These are phyloP conservation scores for Megamerina dolium DNA, from an alignment of 2,888 invertebrate species.

Conservation along the genomic window DNA sequence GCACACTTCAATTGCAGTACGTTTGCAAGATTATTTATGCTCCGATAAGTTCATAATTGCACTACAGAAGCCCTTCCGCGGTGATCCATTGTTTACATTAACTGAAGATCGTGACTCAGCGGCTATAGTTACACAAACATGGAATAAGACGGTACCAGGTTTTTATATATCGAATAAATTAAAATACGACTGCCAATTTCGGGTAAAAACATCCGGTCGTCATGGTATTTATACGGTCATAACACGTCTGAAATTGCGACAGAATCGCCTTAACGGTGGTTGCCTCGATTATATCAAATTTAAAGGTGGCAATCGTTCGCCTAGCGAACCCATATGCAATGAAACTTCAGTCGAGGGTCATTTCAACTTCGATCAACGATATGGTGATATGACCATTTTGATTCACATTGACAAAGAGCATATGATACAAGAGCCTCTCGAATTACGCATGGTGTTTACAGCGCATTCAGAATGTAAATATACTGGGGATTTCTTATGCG, in stretches of 20 bases:
- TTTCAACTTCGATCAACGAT: slow-evolving; percentile 38
- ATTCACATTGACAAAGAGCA: slow-evolving; percentile 35
- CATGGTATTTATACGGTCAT: slow-evolving; percentile 43
- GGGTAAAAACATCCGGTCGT: slow-evolving; percentile 35
- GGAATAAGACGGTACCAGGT: slow-evolving; percentile 40
- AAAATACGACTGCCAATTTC: slow-evolving; percentile 41
- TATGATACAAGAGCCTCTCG: slow-evolving; percentile 36
- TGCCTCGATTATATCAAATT: slow-evolving; percentile 45
- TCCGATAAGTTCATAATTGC: slow-evolving; percentile 37
- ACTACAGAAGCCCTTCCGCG: slow-evolving; percentile 36
- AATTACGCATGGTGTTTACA: slow-evolving; percentile 42
- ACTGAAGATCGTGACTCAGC: slow-evolving; percentile 41
- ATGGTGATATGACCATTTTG: slow-evolving; percentile 35
- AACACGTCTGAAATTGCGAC: slow-evolving; percentile 41
- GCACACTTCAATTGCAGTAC: too few relatives aligned
- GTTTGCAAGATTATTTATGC: slow-evolving; percentile 41
- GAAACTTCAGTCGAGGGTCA: slow-evolving; percentile 42
- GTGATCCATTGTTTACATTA: slow-evolving; percentile 35
- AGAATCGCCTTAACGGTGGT: slow-evolving; percentile 27
- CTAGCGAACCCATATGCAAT: slow-evolving; percentile 39
- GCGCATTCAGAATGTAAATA: slow-evolving; percentile 41
- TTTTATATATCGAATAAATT: slow-evolving; percentile 33
- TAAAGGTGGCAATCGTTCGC: slow-evolving; percentile 37
- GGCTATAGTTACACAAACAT: slow-evolving; percentile 39
- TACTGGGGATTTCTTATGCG: slow-evolving; percentile 37